Percentiles rank a stretch among this genome's conserved stretches.
Conservation (phyloP, 2,797 vertebrate genomes). For the Poecilia gillii region DNA sequence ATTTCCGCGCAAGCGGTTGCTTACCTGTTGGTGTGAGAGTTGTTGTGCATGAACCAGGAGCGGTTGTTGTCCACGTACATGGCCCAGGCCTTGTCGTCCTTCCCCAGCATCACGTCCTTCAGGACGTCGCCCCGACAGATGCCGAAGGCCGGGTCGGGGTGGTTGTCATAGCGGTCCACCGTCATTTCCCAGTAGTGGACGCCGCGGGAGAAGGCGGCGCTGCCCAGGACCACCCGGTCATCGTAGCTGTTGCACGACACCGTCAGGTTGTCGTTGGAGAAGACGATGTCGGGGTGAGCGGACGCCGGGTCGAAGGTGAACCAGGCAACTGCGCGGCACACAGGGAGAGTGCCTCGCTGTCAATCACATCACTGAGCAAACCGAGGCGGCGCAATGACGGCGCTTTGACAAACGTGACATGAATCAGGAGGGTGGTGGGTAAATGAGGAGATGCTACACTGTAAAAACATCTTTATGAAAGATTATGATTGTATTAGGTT, state of each 20-base stretch:
- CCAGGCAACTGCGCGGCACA: constrained; percentile 88
- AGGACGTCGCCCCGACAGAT: constrained; percentile 91
- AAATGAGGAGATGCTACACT: constrained; percentile 47
- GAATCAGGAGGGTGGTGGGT: constrained; percentile 28
- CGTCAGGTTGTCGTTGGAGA: constrained; percentile 98
- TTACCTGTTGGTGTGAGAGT: constrained; percentile 98
- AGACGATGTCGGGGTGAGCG: constrained; percentile 95
- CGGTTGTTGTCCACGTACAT: constrained; percentile 99
- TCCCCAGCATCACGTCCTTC: constrained; percentile 97
- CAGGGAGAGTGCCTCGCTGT: constrained; percentile 7
- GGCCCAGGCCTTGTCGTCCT: constrained; percentile 98
- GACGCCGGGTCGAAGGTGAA: constrained; percentile 93
- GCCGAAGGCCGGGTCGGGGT: constrained; percentile 96
- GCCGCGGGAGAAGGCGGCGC: constrained; percentile 92
- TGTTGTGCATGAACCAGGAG: constrained; percentile 99
- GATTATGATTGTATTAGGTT: constrained; percentile 12
- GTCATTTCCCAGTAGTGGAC: constrained; percentile 98
- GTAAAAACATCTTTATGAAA: constrained; percentile 18
- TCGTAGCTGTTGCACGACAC: constrained; percentile 98
- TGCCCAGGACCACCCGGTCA: constrained; percentile 94
- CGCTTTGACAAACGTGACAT: constrained; percentile 27
- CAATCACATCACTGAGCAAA: neutral
- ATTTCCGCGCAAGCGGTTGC: neutral
- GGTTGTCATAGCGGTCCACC: constrained; percentile 96
- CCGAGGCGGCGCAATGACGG: neutral